Evolutionary conservation across 2,113 vertebrate species (phyloP).

Genomic region (Microtus ochrogaster): DNA sequence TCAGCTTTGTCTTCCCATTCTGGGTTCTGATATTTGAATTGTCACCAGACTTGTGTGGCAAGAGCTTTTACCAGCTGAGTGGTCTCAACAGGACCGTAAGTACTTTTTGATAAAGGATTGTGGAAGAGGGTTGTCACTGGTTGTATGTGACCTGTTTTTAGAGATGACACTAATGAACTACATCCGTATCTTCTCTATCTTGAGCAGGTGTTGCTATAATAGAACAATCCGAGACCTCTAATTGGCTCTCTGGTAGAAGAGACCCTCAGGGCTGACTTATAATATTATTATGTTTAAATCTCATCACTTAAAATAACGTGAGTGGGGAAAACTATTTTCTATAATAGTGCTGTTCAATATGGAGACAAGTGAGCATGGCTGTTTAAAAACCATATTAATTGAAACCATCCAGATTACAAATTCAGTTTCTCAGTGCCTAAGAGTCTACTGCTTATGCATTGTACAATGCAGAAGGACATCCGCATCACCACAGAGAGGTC

Average conservation of each 20-base stretch:
- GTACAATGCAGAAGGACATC: background rate
- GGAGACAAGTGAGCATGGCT: background rate
- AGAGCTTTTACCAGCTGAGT: background rate
- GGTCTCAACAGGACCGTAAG: background rate
- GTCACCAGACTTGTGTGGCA: background rate
- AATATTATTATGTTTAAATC: background rate
- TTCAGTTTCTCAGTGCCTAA: background rate
- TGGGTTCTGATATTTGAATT: background rate
- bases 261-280: background rate
- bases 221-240: conserved; percentile 5
- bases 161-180: background rate
- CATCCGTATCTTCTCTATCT: background rate
- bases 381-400: conserved; percentile 34
- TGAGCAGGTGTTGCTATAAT: conserved; percentile 10
- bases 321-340: background rate
- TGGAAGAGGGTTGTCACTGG: background rate
- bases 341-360: background rate
- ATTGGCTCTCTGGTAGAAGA: background rate
- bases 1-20: background rate
- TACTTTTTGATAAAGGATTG: background rate
- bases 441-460: background rate
- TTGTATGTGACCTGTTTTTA: background rate
- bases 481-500: background rate
- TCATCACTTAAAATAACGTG: background rate
- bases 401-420: conserved; percentile 35